phyloP scores from a whole-genome alignment of 2,888 invertebrate genomes.

The Drosophila anomelani region DNA sequence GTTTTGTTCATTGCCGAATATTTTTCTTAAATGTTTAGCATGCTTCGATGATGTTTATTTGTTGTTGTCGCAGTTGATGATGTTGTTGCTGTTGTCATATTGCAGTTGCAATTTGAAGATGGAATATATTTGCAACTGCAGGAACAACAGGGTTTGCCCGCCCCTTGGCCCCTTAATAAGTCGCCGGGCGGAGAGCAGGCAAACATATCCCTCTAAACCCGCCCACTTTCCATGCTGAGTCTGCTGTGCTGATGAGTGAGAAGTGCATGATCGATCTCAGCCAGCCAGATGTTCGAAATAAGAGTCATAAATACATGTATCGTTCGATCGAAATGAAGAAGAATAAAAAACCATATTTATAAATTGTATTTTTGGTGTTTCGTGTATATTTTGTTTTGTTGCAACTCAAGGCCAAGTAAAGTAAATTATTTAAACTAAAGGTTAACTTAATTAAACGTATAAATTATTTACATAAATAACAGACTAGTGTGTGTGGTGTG shows the following conservation, averaged over 20 bases:
- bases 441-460: conserved; percentile 71
- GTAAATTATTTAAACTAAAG: conserved; percentile 63
- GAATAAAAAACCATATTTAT: conserved; percentile 53
- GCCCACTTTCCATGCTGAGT: conserved; percentile 81
- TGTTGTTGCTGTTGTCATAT: conserved; percentile 43
- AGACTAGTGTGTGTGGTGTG: conserved; percentile 72
- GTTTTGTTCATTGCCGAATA: conserved; percentile 26
- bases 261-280: conserved; percentile 51
- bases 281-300: conserved; percentile 14
- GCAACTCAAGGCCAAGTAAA: conserved; percentile 78
- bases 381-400: conserved; percentile 60
- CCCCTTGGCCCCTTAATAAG: conserved; percentile 27
- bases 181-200: conserved; percentile 57
- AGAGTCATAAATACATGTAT: neutral
- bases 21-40: conserved; percentile 47
- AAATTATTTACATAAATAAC: conserved; percentile 75
- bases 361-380: conserved; percentile 46
- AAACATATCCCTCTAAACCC: conserved; percentile 82
- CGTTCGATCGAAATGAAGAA: conserved; percentile 6
- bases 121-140: conserved; percentile 37
- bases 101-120: conserved; percentile 38
- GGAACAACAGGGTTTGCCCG: conserved; percentile 56
- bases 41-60: conserved; percentile 54
- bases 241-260: conserved; percentile 57
- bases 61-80: conserved; percentile 41